Percentiles rank a stretch among this genome's conserved stretches.
Conservation (phyloP, 2,888 invertebrate species). For the Philopedon plagiatum region DNA sequence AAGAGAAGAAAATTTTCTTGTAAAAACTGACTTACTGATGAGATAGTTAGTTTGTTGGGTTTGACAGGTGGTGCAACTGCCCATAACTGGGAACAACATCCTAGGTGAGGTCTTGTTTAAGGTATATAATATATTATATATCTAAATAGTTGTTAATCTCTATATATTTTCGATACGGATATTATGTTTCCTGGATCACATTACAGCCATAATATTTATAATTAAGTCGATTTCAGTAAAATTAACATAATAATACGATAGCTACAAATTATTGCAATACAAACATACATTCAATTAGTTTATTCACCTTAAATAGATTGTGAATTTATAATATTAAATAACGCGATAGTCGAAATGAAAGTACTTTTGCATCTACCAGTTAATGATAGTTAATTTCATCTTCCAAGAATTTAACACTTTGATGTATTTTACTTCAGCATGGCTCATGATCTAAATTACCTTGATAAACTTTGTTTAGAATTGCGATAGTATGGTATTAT, state of each 20-base stretch:
- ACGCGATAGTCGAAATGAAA: not conserved
- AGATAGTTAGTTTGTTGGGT: too few relatives aligned
- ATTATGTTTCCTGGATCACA: not conserved
- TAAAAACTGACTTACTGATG: too few relatives aligned
- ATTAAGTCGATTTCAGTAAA: not conserved
- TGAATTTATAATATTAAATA: constrained; percentile 3
- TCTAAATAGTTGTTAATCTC: too few relatives aligned
- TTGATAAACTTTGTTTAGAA: not conserved
- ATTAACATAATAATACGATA: not conserved
- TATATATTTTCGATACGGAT: not conserved
- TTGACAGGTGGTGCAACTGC: too few relatives aligned
- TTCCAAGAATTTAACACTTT: not conserved
- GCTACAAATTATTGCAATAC: not conserved
- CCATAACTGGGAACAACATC: too few relatives aligned
- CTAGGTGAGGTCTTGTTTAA: too few relatives aligned
- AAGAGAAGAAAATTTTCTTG: too few relatives aligned
- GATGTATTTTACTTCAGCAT: not conserved
- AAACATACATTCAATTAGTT: not conserved
- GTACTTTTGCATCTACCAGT: not conserved
- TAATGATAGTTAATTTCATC: not conserved
- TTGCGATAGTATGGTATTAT: not conserved
- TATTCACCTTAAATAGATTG: not conserved
- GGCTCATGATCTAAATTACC: not conserved
- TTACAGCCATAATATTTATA: not conserved
- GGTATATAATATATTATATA: too few relatives aligned